phyloP scores from a whole-genome alignment of 2,888 invertebrate species.

The Pandemis cinnamomeana region DNA sequence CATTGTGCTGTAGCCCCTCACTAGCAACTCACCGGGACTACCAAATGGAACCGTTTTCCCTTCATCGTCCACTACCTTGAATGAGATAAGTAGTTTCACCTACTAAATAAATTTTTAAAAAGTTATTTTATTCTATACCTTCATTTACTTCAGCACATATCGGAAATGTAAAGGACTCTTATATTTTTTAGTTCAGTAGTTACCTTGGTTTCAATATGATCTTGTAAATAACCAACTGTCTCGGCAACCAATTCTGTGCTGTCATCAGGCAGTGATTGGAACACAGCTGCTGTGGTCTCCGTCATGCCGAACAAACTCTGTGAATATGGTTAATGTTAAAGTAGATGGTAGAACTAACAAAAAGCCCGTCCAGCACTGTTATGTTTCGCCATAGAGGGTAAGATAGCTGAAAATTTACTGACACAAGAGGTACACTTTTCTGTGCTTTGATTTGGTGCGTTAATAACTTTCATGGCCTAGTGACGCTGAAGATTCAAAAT shows the following conservation, averaged over 20 bases:
- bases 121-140: too few relatives aligned
- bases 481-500: not conserved
- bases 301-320: constrained; percentile 87
- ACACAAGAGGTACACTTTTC: too few relatives aligned
- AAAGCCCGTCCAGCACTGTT: too few relatives aligned
- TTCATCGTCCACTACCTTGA: constrained; percentile 86
- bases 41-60: constrained; percentile 88
- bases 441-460: too few relatives aligned
- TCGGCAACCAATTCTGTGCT: constrained; percentile 76
- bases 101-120: not conserved
- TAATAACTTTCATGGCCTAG: not conserved
- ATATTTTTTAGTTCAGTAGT: not conserved
- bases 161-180: too few relatives aligned
- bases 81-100: not conserved
- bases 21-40: constrained; percentile 89
- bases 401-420: too few relatives aligned
- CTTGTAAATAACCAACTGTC: constrained; percentile 85
- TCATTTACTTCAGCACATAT: too few relatives aligned
- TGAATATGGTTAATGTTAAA: constrained; percentile 20
- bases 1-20: constrained; percentile 92
- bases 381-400: too few relatives aligned
- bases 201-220: constrained; percentile 86
- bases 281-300: constrained; percentile 85
- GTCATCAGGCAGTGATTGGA: constrained; percentile 83
- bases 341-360: not conserved